Evolutionary conservation across 1,140 invertebrate genomes (phyloP), one percentile per base, ranked within the genome.

Genomic region (Macrostomum lignano): DNA sequence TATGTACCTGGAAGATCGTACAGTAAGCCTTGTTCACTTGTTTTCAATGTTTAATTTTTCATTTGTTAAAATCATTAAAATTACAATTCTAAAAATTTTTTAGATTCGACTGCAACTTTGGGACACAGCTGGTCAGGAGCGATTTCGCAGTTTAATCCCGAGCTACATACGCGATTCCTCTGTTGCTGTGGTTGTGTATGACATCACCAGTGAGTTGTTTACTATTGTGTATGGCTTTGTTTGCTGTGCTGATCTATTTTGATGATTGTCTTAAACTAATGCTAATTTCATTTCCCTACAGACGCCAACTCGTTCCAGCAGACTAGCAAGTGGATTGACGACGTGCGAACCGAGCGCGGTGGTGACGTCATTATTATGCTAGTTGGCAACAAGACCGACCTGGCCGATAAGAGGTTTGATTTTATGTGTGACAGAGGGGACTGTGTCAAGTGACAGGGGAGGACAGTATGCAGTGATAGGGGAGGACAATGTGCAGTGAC

Each of bases 241-340:
- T 9, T 28, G 9, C 5, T 15, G 19, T 28, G 3, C 9, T 5
- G 15, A 9, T 15, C 19, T 5, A 28, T 5, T 28, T 28, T 28
- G 15, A 3, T 15, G 5, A 28, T 15, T 15, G 19, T 28, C 9
- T 28, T 5, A 28, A 9, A 15, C 19, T 28, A 17, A 28, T 28
- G 15, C n/a, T n/a, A n/a, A n/a, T n/a, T n/a, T n/a, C n/a, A n/a
- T 15, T 28, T 9, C 4, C 3, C 11, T 21, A 39, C 45, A 67
- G 65, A 68, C 58, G 62, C 66, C 23, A 96, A 94, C 66, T 96
- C 86, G 48, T 98, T 96, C 67, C 86, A 96, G 61, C 88, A 96
- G 63, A 98, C 88, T 42, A 94, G 84, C 13, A 96, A 94, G 60
- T 98, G 91, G 91, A 96, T 98, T 50, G 91, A 98, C 60, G 88